Evolutionary conservation across 2,113 vertebrate species (phyloP).

Genomic region (Hippocampus mohnikei): DNA sequence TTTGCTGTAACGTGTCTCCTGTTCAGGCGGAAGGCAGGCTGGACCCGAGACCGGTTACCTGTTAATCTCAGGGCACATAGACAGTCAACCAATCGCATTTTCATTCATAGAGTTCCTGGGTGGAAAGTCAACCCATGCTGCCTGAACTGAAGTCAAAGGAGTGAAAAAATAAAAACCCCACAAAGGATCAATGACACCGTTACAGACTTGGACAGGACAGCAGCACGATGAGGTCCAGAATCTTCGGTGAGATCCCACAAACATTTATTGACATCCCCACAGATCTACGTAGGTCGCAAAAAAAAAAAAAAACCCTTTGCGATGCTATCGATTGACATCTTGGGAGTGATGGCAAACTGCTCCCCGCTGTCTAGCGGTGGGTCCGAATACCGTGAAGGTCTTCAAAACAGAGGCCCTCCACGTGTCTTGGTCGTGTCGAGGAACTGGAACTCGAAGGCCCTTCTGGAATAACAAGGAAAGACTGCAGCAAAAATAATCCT

Average conservation of each 20-base stretch:
- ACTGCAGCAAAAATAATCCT: conserved; percentile 51
- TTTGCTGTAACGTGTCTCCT: no score
- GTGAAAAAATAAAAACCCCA: no score
- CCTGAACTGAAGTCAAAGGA: no score
- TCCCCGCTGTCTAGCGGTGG: conserved; percentile 23
- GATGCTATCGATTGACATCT: background rate
- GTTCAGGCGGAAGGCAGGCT: no score
- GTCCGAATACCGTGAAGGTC: conserved; percentile 46
- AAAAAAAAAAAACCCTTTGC: background rate
- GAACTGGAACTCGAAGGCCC: conserved; percentile 43
- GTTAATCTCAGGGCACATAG: no score
- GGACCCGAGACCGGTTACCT: no score
- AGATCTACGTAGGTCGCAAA: background rate
- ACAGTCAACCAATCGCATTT: no score
- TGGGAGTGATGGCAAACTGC: background rate
- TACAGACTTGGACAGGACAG: background rate
- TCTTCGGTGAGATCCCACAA: background rate
- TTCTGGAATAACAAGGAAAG: conserved; percentile 48
- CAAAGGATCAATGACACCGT: background rate
- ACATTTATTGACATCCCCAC: background rate
- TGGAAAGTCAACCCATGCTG: no score
- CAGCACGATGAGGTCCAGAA: background rate
- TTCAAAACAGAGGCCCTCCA: conserved; percentile 45
- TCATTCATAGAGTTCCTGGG: no score
- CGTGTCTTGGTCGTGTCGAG: conserved; percentile 44